Evolutionary conservation across 1,140 invertebrate genomes (phyloP).

Genomic region (Drosophila kohkoa): DNA sequence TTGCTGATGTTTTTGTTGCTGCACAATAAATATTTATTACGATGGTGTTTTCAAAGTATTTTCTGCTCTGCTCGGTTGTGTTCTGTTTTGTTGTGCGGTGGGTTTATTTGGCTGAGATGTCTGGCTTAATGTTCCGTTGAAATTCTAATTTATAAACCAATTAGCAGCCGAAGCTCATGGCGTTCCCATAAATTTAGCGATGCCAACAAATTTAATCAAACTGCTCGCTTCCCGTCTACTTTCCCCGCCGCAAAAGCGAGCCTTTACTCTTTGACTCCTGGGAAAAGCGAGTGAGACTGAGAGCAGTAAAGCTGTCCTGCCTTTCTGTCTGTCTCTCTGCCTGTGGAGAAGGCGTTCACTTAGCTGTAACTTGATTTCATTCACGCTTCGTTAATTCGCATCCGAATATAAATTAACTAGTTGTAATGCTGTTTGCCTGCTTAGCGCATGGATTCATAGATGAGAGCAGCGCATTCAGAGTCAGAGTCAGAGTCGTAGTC

Average conservation of each 20-base stretch:
- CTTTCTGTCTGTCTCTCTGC: neutral
- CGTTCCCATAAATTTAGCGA: constrained; percentile 54
- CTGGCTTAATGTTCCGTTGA: constrained; percentile 67
- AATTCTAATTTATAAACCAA: constrained; percentile 72
- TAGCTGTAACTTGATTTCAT: constrained; percentile 47
- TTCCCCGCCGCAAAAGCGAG: neutral
- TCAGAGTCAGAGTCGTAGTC: neutral
- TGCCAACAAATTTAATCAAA: constrained; percentile 66
- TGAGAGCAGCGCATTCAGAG: neutral
- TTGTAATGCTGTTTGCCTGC: constrained; percentile 29
- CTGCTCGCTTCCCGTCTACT: constrained; percentile 25
- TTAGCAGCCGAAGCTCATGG: constrained; percentile 64
- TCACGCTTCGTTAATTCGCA: constrained; percentile 61
- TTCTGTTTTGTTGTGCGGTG: constrained; percentile 3
- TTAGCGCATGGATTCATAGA: constrained; percentile 27
- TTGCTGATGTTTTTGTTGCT: constrained; percentile 18
- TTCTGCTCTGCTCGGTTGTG: neutral
- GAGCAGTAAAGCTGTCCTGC: neutral
- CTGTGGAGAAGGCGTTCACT: constrained; percentile 17
- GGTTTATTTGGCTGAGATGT: constrained; percentile 63
- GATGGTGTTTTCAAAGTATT: constrained; percentile 60
- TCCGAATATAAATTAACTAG: constrained; percentile 42
- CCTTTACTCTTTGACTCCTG: constrained; percentile 29
- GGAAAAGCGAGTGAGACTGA: neutral
- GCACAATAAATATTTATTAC: constrained; percentile 65